Percentiles rank a stretch among this genome's conserved stretches.
These are phyloP conservation scores for Rhagium mordax DNA, from an alignment of 2,888 invertebrate species.

Conservation along the genomic window DNA sequence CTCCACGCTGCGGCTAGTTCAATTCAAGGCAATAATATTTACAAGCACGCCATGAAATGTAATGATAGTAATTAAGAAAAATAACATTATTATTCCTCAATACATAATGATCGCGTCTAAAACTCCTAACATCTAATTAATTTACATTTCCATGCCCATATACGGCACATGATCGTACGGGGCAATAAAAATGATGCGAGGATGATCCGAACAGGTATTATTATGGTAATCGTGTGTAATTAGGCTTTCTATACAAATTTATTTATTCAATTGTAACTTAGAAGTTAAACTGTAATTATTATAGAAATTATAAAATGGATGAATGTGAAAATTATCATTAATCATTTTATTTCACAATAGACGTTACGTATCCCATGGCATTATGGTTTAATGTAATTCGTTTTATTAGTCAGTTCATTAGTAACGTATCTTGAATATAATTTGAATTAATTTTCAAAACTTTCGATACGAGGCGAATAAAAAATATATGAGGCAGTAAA, in stretches of 20 bases:
- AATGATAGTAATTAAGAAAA: not conserved
- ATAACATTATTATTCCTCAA: not conserved
- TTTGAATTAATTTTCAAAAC: constrained; percentile 6
- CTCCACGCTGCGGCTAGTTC: not conserved
- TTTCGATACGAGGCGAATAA: not conserved
- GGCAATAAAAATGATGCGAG: not conserved
- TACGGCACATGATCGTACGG: not conserved
- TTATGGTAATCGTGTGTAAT: not conserved
- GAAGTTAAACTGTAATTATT: constrained; percentile 7
- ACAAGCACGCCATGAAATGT: not conserved
- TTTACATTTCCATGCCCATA: constrained; percentile 12
- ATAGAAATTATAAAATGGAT: not conserved
- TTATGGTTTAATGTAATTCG: constrained; percentile 6
- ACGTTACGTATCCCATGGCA: constrained; percentile 1
- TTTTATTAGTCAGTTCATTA: constrained; percentile 18
- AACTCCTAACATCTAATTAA: constrained; percentile 14
- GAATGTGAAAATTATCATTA: constrained; percentile 14
- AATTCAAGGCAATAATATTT: not conserved
- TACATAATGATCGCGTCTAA: not conserved
- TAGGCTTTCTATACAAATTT: not conserved
- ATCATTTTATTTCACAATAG: constrained; percentile 20
- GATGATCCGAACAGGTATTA: not conserved
- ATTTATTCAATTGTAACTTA: constrained; percentile 25
- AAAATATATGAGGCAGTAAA: not conserved
- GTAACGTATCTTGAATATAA: constrained; percentile 1